phyloP scores from a whole-genome alignment of 1,140 invertebrate genomes.

The Andrena cerasifolii region DNA sequence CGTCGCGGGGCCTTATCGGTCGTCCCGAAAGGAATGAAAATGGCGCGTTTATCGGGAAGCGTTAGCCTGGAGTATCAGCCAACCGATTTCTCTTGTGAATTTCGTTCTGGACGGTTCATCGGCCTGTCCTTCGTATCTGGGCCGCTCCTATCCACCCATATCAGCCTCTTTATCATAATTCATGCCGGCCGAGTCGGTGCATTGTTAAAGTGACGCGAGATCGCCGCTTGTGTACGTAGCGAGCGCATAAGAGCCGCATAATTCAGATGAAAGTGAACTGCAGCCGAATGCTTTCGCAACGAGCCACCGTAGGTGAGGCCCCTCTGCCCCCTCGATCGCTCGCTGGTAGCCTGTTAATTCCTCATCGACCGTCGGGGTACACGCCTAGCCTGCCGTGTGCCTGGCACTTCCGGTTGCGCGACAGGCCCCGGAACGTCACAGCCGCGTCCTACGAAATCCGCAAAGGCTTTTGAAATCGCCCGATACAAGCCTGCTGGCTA shows the following conservation, averaged over 20 bases:
- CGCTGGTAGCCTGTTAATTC: conserved; percentile 11
- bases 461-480: no score
- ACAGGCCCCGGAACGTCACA: neutral
- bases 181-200: conserved; percentile 59
- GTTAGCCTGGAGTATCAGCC: conserved; percentile 28
- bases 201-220: conserved; percentile 55
- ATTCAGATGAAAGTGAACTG: conserved; percentile 68
- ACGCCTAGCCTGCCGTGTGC: neutral
- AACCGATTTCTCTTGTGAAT: conserved; percentile 36
- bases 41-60: neutral
- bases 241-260: conserved; percentile 54
- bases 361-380: conserved; percentile 7
- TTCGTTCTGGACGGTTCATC: conserved; percentile 59
- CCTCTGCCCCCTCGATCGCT: neutral
- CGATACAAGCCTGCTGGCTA: no score
- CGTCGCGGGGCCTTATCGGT: no score
- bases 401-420: conserved; percentile 17
- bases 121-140: conserved; percentile 72
- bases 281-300: conserved; percentile 43
- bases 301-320: conserved; percentile 36
- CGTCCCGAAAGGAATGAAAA: neutral
- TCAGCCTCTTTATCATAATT: conserved; percentile 73
- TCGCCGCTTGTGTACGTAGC: conserved; percentile 5
- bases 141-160: conserved; percentile 67
- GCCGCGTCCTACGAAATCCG: neutral